These are phyloP conservation scores for Muricea muricata DNA, from an alignment of 92 coral and sea anemone genomes.

Conservation along the genomic window DNA sequence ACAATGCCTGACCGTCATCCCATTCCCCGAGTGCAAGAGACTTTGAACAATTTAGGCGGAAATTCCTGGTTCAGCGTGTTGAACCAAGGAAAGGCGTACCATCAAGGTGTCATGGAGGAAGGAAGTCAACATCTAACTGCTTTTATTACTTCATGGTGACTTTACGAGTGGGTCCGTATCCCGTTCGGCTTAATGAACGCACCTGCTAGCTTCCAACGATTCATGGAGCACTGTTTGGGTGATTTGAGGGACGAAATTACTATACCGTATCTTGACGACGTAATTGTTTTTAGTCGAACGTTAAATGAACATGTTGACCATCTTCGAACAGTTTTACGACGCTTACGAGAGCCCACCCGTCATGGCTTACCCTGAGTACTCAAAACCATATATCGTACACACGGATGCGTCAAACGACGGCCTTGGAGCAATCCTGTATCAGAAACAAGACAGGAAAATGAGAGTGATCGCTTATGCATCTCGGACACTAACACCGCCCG, in stretches of 20 bases:
- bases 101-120: conserved; percentile 12
- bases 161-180: conserved; percentile 21
- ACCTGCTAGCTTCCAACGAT: conserved; percentile 11
- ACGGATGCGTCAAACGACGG: conserved; percentile 56
- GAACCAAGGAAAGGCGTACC: conserved; percentile 24
- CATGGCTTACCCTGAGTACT: conserved; percentile 49
- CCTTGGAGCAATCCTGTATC: conserved; percentile 55
- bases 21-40: conserved; percentile 3
- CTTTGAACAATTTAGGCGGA: neutral
- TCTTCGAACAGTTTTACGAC: conserved; percentile 41
- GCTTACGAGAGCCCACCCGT: conserved; percentile 54
- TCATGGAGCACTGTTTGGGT: conserved; percentile 31
- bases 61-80: neutral
- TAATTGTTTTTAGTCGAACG: conserved; percentile 59
- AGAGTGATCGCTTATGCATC: conserved; percentile 56
- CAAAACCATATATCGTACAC: conserved; percentile 30
- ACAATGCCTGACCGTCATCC: conserved; percentile 18
- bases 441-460: conserved; percentile 30
- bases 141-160: conserved; percentile 20
- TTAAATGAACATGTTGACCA: conserved; percentile 57
- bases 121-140: neutral
- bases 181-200: conserved; percentile 24
- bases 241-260: conserved; percentile 7
- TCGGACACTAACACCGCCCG: conserved; percentile 41
- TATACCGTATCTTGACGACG: conserved; percentile 41